These are phyloP conservation scores for Philaenus spumarius DNA, from an alignment of 1,140 invertebrate genomes.

Conservation along the genomic window DNA sequence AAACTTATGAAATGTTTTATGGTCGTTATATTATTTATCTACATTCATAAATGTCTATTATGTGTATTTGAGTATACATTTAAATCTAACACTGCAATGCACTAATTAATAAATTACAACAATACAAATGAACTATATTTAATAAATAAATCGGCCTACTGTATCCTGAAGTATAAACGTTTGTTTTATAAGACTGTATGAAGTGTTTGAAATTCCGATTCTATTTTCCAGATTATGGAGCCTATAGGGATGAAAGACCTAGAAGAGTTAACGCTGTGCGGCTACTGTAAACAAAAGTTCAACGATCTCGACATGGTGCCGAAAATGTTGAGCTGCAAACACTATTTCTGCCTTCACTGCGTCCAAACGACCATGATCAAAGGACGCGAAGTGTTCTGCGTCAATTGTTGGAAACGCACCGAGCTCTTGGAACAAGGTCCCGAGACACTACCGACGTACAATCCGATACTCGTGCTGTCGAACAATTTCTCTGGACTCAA, in stretches of 20 bases:
- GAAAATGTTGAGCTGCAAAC: slow-evolving; percentile 65
- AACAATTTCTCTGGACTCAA: slow-evolving; percentile 29
- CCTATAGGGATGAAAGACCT: slow-evolving; percentile 43
- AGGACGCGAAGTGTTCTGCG: slow-evolving; percentile 56
- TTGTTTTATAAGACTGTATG: neutral
- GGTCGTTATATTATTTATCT: too few relatives aligned
- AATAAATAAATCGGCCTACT: too few relatives aligned
- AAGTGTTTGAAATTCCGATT: neutral
- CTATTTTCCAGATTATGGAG: slow-evolving; percentile 31
- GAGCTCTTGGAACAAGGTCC: slow-evolving; percentile 52
- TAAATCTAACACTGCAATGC: too few relatives aligned
- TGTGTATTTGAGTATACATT: too few relatives aligned
- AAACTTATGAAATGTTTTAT: too few relatives aligned
- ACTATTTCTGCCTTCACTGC: slow-evolving; percentile 68
- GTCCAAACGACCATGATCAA: slow-evolving; percentile 54
- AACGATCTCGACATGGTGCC: slow-evolving; percentile 61
- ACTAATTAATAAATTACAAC: too few relatives aligned
- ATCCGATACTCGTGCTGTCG: slow-evolving; percentile 45
- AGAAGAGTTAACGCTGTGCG: slow-evolving; percentile 61
- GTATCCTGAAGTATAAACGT: neutral
- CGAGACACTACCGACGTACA: slow-evolving; percentile 57
- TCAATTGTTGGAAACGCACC: slow-evolving; percentile 59
- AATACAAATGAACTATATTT: too few relatives aligned
- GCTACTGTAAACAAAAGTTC: slow-evolving; percentile 58
- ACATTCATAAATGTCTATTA: too few relatives aligned